These are phyloP conservation scores for Pinna nobilis DNA, from an alignment of 1,140 invertebrate species.

Conservation along the genomic window DNA sequence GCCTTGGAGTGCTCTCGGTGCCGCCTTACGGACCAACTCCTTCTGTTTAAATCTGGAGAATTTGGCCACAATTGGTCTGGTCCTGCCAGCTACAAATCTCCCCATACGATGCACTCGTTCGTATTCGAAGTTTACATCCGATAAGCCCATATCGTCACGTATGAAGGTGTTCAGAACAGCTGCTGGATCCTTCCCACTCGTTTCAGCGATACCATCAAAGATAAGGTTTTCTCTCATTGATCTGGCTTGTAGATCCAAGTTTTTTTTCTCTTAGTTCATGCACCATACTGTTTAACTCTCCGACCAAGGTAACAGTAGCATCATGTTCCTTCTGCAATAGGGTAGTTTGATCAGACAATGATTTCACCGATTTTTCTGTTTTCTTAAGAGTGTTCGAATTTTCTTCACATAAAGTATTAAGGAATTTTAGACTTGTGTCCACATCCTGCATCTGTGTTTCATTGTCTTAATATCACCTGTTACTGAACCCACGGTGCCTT, in stretches of 20 bases:
- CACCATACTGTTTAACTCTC: background rate
- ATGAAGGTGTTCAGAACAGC: background rate
- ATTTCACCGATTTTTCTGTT: background rate
- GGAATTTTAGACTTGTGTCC: background rate
- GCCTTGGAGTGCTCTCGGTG: background rate
- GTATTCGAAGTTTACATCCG: background rate
- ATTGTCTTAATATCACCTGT: background rate
- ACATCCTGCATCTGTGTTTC: background rate
- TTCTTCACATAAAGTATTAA: background rate
- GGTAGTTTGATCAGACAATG: background rate
- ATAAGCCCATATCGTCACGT: background rate
- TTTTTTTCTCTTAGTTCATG: background rate
- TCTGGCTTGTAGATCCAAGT: background rate
- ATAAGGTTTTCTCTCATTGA: slow-evolving; percentile 1
- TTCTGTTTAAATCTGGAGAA: background rate
- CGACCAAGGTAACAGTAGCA: background rate
- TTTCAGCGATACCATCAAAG: slow-evolving; percentile 4
- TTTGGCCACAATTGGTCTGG: slow-evolving; percentile 9
- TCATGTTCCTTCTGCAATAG: background rate
- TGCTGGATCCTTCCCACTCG: background rate
- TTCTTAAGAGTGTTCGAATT: background rate
- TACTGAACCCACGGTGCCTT: background rate
- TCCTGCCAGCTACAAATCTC: background rate
- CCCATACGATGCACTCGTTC: background rate
- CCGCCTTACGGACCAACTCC: background rate